Evolutionary conservation across 2,888 invertebrate genomes (phyloP).

Genomic region (Plebejus melissa): DNA sequence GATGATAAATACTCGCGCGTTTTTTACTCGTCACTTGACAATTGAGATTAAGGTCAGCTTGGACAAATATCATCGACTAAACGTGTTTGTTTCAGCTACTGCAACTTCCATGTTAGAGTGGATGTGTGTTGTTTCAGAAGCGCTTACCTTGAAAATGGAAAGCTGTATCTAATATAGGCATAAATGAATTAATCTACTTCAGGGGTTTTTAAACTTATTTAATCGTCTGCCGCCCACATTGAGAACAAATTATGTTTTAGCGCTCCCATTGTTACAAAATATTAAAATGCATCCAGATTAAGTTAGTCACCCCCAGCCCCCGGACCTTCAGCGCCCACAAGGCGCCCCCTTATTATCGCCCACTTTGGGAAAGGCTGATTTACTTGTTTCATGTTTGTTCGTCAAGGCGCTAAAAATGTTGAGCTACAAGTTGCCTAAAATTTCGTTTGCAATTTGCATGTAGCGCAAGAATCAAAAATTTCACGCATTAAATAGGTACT

Average conservation of each 20-base stretch:
- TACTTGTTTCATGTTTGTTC: neutral
- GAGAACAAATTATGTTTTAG: too few relatives aligned
- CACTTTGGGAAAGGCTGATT: too few relatives aligned
- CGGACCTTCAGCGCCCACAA: too few relatives aligned
- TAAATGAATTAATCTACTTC: neutral
- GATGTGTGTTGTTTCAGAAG: neutral
- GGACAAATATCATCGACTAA: slow-evolving; percentile 27
- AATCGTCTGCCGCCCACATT: too few relatives aligned
- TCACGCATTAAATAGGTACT: too few relatives aligned
- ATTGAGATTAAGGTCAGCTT: slow-evolving; percentile 57
- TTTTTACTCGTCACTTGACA: slow-evolving; percentile 46
- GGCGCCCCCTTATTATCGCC: too few relatives aligned
- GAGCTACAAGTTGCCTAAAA: neutral
- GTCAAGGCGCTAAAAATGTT: neutral
- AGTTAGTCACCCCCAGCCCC: too few relatives aligned
- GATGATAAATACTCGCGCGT: slow-evolving; percentile 56
- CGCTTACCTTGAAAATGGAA: neutral
- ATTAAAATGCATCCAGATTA: too few relatives aligned
- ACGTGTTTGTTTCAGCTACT: slow-evolving; percentile 5
- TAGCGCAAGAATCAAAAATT: too few relatives aligned
- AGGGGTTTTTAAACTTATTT: too few relatives aligned
- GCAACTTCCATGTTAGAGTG: neutral
- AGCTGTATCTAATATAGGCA: neutral
- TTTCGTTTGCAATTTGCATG: neutral
- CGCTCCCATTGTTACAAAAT: too few relatives aligned